Evolutionary conservation across 2,888 invertebrate genomes (phyloP), one percentile per base, ranked within the genome.

Genomic region (Drosophila yooni): DNA sequence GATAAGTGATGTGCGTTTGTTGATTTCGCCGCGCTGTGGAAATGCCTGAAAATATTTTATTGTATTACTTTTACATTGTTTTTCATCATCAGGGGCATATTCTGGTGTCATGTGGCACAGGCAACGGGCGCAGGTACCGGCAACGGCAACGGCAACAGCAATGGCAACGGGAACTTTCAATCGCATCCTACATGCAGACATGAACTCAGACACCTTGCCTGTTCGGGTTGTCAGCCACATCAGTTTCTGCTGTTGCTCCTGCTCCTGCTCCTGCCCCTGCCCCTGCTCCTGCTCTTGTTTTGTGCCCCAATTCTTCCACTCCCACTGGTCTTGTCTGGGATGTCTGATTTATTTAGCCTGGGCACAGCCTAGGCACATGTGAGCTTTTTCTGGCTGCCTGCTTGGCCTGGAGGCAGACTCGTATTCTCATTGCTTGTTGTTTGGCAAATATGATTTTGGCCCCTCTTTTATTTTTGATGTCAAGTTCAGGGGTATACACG

Each of bases 391-490:
- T 50, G 50, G 50, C 56, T 57, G 51, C 29, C 51, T 66, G 43
- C 27, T 38, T 43, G 38, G 70, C 52, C 62, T 48, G 18, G 15
- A 70, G 69, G 69, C 53, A 38, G 53, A 6, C 34, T 48, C n/a
- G 27, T 5, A 40, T 29, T 36, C 34, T 2, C 34, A 13, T 21
- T 68, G 70, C 56, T 71, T 66, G 65, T 71, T 82, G 76, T 76
- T 83, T 83, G 80, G 74, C 74, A 82, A 82, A 82, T 83, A 83
- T 83, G 82, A 72, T 82, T 76, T 79, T 61, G 70, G 59, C 74
- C 74, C 67, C 60, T 48, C 64, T 75, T 43, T 29, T n/a, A 43
- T 57, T 31, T 79, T 82, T 76, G 74, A 74, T 77, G 82, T 81
- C 80, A 78, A 82, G 77, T 70, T 72, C 68, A 80, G 59, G 48